A percentile compares a stretch with the other conserved stretches of the same genome.
Evolutionary conservation across 2,888 invertebrate genomes (phyloP).

Genomic region (Rhabditophanes sp.): DNA sequence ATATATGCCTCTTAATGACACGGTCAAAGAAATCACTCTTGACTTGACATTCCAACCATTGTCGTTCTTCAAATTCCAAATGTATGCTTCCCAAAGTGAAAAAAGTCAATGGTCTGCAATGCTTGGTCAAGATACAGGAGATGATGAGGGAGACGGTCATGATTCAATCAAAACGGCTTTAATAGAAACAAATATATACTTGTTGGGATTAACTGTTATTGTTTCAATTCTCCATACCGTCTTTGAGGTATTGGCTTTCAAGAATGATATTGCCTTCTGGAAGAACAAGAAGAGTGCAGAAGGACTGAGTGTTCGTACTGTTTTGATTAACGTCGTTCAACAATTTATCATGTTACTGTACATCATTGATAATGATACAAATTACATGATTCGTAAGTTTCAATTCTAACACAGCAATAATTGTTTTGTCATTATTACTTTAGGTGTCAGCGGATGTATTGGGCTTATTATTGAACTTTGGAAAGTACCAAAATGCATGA

Average conservation of each 20-base stretch:
- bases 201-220: conserved; percentile 75
- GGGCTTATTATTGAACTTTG: conserved; percentile 90
- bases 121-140: conserved; percentile 43
- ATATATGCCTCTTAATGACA: conserved; percentile 65
- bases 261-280: conserved; percentile 99
- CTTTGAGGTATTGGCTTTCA: conserved; percentile 94
- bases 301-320: conserved; percentile 75
- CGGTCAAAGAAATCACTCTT: conserved; percentile 50
- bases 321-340: conserved; percentile 95
- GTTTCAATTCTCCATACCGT: conserved; percentile 88
- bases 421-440: too few relatives aligned
- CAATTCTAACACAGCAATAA: conserved; percentile 32
- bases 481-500: conserved; percentile 80
- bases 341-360: conserved; percentile 84
- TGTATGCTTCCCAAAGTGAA: conserved; percentile 78
- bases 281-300: conserved; percentile 87
- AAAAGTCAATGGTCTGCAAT: conserved; percentile 33
- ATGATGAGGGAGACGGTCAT: conserved; percentile 51
- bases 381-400: conserved; percentile 89
- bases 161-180: conserved; percentile 67
- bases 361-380: conserved; percentile 94
- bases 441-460: too few relatives aligned
- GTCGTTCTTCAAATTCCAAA: conserved; percentile 89
- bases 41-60: conserved; percentile 58
- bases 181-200: conserved; percentile 84